Conservation (phyloP, 2,888 invertebrate species). For the Ornithoptera alexandrae region DNA sequence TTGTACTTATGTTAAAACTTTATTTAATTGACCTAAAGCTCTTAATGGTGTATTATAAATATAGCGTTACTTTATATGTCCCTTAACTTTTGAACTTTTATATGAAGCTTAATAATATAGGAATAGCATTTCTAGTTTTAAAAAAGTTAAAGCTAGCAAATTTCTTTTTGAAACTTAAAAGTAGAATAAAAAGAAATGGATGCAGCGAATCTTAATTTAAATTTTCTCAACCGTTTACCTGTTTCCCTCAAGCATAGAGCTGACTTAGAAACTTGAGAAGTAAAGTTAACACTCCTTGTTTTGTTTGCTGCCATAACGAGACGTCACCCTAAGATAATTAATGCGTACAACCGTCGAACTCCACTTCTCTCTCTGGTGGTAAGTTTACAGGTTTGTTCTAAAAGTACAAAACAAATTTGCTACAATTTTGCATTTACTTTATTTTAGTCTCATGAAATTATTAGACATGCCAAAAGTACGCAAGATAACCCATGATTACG, state of each 20-base stretch:
- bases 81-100: no score
- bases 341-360: slow-evolving; percentile 32
- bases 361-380: slow-evolving; percentile 19
- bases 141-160: not conserved
- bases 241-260: slow-evolving; percentile 34
- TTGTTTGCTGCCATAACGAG: slow-evolving; percentile 43
- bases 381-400: slow-evolving; percentile 15
- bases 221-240: slow-evolving; percentile 17
- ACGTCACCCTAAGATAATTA: slow-evolving; percentile 10
- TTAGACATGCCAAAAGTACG: no score
- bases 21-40: no score
- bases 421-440: not conserved
- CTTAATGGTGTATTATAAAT: not conserved
- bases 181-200: not conserved
- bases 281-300: slow-evolving; percentile 68
- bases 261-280: slow-evolving; percentile 65
- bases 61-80: not conserved
- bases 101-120: no score
- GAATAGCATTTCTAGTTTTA: not conserved
- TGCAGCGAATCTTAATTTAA: slow-evolving; percentile 15
- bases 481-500: no score
- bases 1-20: not conserved
- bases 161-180: not conserved
- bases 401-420: not conserved
- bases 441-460: no score